Base-by-base conservation (phyloP, 2,888 invertebrate species). In the Penaeus monodon region DNA sequence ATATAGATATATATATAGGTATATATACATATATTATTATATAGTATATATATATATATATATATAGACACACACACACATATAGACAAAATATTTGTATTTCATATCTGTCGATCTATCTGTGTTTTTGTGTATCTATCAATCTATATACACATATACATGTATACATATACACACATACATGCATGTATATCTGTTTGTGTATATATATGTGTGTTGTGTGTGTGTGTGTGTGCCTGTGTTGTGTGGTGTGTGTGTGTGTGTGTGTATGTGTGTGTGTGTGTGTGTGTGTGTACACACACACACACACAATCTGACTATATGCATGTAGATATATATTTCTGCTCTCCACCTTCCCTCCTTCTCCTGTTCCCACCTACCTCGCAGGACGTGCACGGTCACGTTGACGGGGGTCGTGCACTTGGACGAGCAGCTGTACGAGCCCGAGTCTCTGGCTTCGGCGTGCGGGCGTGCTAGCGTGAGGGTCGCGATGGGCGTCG, bases 361-460 rank as follows among this genome's bases (percentile, higher is more conserved):
- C 10, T 49, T 12, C 49, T 14, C 14, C 49, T 2, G 49, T 12
- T 14, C 14, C 57, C 57, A 57, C 79, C 44, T 24, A 85, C 85
- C 85, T 44, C 77, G 65, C 17, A 85, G 68, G 8, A 85, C 85
- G 49, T 85, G 85, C 57, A 85, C 77, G 3, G 85, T 85, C 49
- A 78, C 65, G 70, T 85, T 78, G 38, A 85, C 49, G 14, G 85
- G 85, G 8, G 78, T 68, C 10, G 85, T 85, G 63, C 85, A 85
- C 68, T 68, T 85, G 73, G 77, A 77, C 22, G 78, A 77, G 63
- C 85, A 85, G 27, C 70, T 79, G 85, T 85, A 85, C 49, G 57
- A 49, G 10, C 85, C 85, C 27, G 85, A 85, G 78, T 85, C 77
- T 24, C 66, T 27, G 12, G 63, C 79, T 4, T 63, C 49, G 7